Conservation (phyloP, 2,113 vertebrate genomes). For the Numida meleagris region DNA sequence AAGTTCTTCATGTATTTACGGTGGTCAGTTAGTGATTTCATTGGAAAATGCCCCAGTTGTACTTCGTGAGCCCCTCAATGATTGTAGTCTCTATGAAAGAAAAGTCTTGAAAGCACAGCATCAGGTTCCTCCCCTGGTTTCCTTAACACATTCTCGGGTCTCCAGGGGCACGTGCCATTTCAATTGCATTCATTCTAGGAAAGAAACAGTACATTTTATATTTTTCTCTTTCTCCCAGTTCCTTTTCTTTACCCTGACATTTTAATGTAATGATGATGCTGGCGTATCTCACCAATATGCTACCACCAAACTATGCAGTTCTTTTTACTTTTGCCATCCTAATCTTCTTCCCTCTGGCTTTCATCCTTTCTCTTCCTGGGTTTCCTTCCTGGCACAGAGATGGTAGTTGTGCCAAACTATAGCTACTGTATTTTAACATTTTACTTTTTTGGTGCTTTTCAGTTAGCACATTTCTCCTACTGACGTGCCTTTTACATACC, state of each 20-base stretch:
- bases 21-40: neutral
- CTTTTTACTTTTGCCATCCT: neutral
- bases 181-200: neutral
- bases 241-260: neutral
- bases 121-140: neutral
- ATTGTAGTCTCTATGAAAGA: neutral
- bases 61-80: neutral
- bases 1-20: accelerated
- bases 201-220: neutral
- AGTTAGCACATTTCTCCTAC: neutral
- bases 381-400: neutral
- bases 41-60: neutral
- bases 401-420: neutral
- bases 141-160: neutral
- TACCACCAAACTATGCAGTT: neutral
- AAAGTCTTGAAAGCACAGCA: neutral
- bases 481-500: neutral
- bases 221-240: neutral
- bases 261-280: neutral
- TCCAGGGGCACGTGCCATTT: neutral
- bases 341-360: neutral
- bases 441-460: neutral
- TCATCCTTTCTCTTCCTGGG: neutral
- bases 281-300: neutral
- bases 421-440: neutral